phyloP scores from a whole-genome alignment of 2,113 vertebrate species.

The Odobenus rosmarus region DNA sequence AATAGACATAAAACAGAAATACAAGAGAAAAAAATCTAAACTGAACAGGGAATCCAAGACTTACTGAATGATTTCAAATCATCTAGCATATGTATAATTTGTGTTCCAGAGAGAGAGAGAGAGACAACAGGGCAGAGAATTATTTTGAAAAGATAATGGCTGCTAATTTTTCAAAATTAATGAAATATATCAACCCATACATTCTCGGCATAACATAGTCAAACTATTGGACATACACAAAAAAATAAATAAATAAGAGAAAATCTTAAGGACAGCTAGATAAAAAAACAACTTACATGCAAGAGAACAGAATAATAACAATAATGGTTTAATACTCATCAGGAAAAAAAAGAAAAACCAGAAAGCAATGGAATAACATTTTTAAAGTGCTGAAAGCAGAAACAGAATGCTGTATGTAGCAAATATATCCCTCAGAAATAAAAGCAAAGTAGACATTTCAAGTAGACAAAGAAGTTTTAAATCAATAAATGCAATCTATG shows the following conservation, averaged over 20 bases:
- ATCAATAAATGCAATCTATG: neutral
- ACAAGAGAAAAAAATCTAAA: neutral
- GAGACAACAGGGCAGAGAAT: neutral
- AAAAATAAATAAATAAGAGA: neutral
- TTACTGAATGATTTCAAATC: neutral
- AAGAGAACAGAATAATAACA: neutral
- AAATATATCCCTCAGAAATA: neutral
- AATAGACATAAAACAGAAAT: constrained; percentile 1
- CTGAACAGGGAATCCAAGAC: neutral
- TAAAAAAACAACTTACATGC: neutral
- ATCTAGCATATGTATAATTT: neutral
- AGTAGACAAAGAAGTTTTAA: neutral
- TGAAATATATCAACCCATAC: neutral
- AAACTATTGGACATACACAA: neutral
- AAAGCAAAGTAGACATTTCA: neutral
- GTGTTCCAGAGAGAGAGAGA: neutral
- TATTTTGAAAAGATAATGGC: constrained; percentile 15
- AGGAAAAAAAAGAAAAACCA: neutral
- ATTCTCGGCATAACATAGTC: neutral
- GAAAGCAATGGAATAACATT: neutral
- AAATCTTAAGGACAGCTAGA: neutral
- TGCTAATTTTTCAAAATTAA: constrained; percentile 14
- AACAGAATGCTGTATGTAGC: neutral
- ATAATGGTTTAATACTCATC: neutral
- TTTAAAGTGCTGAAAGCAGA: neutral